These are phyloP conservation scores for Drosophila neotestacea DNA, from an alignment of 2,888 invertebrate genomes.

Conservation along the genomic window DNA sequence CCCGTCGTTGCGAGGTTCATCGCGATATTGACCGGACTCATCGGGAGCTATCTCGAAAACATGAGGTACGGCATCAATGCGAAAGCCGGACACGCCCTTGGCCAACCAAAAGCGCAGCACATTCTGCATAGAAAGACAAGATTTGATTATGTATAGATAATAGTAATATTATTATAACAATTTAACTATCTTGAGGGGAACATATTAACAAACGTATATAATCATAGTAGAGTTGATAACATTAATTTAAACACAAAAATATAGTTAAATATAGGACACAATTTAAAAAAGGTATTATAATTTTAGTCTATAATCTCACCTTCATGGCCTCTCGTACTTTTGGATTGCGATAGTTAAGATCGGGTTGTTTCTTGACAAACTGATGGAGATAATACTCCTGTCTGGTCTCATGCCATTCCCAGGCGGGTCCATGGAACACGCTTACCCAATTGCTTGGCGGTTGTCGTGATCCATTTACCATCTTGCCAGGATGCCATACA, in stretches of 20 bases:
- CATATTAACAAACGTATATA: no score
- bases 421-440: constrained; percentile 86
- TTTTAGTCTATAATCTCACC: constrained; percentile 70
- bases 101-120: constrained; percentile 91
- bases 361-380: constrained; percentile 88
- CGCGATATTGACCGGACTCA: constrained; percentile 74
- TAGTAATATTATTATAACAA: not conserved
- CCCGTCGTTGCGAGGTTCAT: constrained; percentile 86
- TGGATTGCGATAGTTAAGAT: constrained; percentile 88
- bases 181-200: no score
- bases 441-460: constrained; percentile 92
- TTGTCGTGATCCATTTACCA: constrained; percentile 68
- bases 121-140: constrained; percentile 71
- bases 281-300: no score
- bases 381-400: constrained; percentile 89
- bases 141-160: no score
- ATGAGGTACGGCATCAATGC: constrained; percentile 88
- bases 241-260: no score
- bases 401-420: constrained; percentile 88
- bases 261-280: no score
- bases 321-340: constrained; percentile 84
- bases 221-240: no score
- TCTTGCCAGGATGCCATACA: constrained; percentile 89
- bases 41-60: constrained; percentile 77
- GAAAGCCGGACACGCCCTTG: constrained; percentile 92